Percentiles rank a stretch among this genome's conserved stretches.
These are phyloP conservation scores for Drosophila tanythrix DNA, from an alignment of 2,888 invertebrate genomes.

Conservation along the genomic window DNA sequence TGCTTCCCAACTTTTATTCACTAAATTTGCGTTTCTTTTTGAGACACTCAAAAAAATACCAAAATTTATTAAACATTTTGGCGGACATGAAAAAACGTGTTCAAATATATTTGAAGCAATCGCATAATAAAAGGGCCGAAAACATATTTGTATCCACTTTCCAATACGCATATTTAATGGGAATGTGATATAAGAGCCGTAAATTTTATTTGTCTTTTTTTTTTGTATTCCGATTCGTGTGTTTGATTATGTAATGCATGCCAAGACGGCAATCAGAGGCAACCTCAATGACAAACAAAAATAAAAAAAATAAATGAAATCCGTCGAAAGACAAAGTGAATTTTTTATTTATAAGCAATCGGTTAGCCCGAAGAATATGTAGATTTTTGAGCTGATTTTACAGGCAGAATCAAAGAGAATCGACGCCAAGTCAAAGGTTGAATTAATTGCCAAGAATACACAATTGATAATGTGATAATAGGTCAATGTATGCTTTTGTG, in stretches of 20 bases:
- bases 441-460: too few species aligned
- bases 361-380: conserved; percentile 3
- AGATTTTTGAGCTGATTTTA: background rate
- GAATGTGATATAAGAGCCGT: conserved; percentile 60
- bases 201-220: conserved; percentile 12
- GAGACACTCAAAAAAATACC: conserved; percentile 8
- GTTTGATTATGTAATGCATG: conserved; percentile 52
- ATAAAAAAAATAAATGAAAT: conserved; percentile 38
- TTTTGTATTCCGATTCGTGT: background rate
- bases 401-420: background rate
- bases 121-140: conserved; percentile 18
- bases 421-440: background rate
- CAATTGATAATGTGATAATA: background rate
- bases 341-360: background rate
- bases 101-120: conserved; percentile 18
- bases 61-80: conserved; percentile 38
- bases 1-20: background rate
- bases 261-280: conserved; percentile 6
- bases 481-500: background rate
- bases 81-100: conserved; percentile 1
- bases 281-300: conserved; percentile 23
- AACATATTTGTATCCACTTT: conserved; percentile 53
- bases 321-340: conserved; percentile 43
- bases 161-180: conserved; percentile 50
- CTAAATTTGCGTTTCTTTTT: conserved; percentile 3